Base-by-base conservation (phyloP, 2,888 invertebrate species). In the Ornithoptera alexandrae region DNA sequence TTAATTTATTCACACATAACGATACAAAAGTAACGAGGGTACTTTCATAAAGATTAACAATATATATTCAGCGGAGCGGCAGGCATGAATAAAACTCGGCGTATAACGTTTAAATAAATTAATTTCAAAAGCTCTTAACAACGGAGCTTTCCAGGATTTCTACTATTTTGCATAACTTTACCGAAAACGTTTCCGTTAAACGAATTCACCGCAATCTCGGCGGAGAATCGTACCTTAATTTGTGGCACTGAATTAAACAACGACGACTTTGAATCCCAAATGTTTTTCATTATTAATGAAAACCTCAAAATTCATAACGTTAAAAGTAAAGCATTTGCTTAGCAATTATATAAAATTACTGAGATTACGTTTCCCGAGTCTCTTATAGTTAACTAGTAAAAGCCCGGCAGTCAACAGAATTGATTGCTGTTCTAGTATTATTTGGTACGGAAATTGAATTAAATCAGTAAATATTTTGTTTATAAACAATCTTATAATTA, bases 111-210 rank as follows among this genome's bases (percentile, higher is more conserved):
- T 58, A 62, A 68, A 60, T 58, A 59, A 62, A 63, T 63, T 68
- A 68, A 67, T 67, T 63, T 58, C 57, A 62, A 59, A 59, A 68
- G 58, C 50, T 59, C 30, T 68, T 63, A 17, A 58, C 57, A 56
- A 30, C 58, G 15, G 18, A 20, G 12, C 58, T 56, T 68, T 42
- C 50, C 63, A 63, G 58, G 56, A 67, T 62, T n/a, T 67, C 61
- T 36, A 39, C 68, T 63, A 42, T 57, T 62, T 68, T 59, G 58
- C 68, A 68, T 63, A 67, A 58, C 56, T 67, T 62, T 50, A 30
- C 62, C 50, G 46, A 63, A 59, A 59, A 10, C 30, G 68, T 30
- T 63, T 68, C 58, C 50, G 59, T 68, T 58, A 50, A 62, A 66
- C 36, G 30, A 68, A 59, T 67, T 67, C 42, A 56, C 58, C 58